Conservation (phyloP, 1,140 invertebrate genomes). For the Helicoverpa zea region DNA sequence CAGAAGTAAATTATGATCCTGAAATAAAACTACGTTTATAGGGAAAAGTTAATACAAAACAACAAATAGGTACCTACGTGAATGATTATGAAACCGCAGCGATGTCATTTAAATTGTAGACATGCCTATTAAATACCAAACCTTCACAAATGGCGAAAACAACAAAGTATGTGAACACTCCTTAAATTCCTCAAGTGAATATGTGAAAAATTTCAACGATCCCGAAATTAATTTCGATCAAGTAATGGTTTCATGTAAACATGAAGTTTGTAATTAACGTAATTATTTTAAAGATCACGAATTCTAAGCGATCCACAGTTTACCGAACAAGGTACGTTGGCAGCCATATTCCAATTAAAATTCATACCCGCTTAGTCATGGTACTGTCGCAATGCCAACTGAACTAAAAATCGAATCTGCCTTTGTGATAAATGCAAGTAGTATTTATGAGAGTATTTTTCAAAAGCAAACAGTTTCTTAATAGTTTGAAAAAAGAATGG, state of each 20-base stretch:
- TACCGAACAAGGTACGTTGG: constrained; percentile 32
- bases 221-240: background rate
- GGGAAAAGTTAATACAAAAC: background rate
- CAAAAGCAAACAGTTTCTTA: constrained; percentile 7
- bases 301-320: constrained; percentile 35
- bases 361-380: constrained; percentile 46
- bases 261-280: background rate
- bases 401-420: constrained; percentile 32
- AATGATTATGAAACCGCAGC: background rate
- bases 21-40: background rate
- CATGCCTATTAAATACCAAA: background rate
- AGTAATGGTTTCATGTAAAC: background rate
- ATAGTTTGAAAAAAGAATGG: constrained; percentile 10
- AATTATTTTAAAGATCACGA: constrained; percentile 18
- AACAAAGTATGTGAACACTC: background rate
- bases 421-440: constrained; percentile 6
- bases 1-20: no score
- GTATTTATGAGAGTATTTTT: background rate
- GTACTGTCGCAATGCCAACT: constrained; percentile 40
- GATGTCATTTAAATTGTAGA: background rate
- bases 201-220: background rate
- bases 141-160: background rate
- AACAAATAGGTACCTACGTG: background rate
- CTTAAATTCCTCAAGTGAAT: background rate
- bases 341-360: constrained; percentile 50